Evolutionary conservation across 2,888 invertebrate species (phyloP).

Genomic region (Sarcophaga subvicina): DNA sequence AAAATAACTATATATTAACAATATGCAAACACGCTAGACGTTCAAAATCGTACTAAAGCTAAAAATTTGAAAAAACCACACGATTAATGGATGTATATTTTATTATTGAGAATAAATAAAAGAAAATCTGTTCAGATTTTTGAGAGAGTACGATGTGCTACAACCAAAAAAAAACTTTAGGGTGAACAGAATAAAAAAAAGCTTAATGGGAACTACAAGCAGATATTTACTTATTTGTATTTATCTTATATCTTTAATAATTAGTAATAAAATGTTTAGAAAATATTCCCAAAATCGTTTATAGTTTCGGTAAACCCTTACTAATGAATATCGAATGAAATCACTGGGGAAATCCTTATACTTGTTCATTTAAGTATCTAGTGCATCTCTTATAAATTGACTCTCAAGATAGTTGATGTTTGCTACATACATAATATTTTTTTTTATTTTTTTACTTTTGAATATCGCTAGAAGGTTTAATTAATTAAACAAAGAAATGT

Average conservation of each 20-base stretch:
- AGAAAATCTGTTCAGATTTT: conserved; percentile 28
- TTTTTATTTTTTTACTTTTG: neutral
- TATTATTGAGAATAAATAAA: conserved; percentile 29
- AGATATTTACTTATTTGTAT: too few relatives aligned
- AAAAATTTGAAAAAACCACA: conserved; percentile 46
- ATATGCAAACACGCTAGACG: conserved; percentile 65
- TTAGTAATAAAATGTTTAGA: too few relatives aligned
- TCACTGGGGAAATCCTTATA: conserved; percentile 55
- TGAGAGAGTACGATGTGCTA: conserved; percentile 30
- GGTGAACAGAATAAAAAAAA: conserved; percentile 1
- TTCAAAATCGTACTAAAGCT: conserved; percentile 67
- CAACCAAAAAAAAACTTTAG: conserved; percentile 37
- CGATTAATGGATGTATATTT: conserved; percentile 35
- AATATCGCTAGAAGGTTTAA: neutral
- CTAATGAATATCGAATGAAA: conserved; percentile 34
- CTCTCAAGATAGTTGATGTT: conserved; percentile 40
- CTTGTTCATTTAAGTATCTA: conserved; percentile 18
- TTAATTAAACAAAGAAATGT: neutral
- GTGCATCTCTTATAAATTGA: conserved; percentile 15
- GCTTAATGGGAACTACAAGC: too few relatives aligned
- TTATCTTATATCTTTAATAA: too few relatives aligned
- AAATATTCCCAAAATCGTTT: too few relatives aligned
- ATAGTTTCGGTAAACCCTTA: conserved; percentile 16
- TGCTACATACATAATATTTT: conserved; percentile 38
- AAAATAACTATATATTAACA: conserved; percentile 22